A percentile compares a stretch with the other conserved stretches of the same genome.
Conservation (phyloP, 2,888 invertebrate species). For the Choreutis nemorana region DNA sequence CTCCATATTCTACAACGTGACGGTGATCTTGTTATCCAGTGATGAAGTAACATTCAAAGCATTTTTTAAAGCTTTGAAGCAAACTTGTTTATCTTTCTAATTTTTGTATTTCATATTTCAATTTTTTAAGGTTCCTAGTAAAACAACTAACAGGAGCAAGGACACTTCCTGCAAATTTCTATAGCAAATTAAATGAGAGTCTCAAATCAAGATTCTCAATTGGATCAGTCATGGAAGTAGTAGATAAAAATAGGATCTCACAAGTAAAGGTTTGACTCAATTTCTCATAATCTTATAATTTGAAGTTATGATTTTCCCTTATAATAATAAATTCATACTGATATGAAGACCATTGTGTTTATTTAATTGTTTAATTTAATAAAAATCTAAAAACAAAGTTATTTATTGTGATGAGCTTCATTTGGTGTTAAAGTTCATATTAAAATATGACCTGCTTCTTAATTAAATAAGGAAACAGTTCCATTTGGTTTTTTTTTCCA, state of each 20-base stretch:
- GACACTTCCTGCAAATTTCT: slow-evolving; percentile 92
- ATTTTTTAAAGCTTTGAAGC: too few relatives aligned
- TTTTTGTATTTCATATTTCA: too few relatives aligned
- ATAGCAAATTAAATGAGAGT: slow-evolving; percentile 85
- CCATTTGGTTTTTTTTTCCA: neutral
- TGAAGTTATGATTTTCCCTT: neutral
- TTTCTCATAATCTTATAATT: neutral
- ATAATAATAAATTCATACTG: too few relatives aligned
- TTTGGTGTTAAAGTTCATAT: too few relatives aligned
- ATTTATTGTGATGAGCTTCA: too few relatives aligned
- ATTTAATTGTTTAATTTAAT: neutral
- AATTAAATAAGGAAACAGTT: too few relatives aligned
- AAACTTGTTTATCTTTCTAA: too few relatives aligned
- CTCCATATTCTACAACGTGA: too few relatives aligned
- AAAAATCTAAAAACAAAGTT: too few relatives aligned
- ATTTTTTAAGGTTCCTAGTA: slow-evolving; percentile 76
- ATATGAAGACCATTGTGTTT: too few relatives aligned
- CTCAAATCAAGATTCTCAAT: slow-evolving; percentile 83
- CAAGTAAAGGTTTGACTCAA: slow-evolving; percentile 72
- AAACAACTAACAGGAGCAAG: slow-evolving; percentile 93
- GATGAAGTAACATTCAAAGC: too few relatives aligned
- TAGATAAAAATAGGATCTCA: slow-evolving; percentile 95
- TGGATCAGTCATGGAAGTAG: slow-evolving; percentile 90
- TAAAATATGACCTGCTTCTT: neutral
- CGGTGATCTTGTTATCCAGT: too few relatives aligned